Percentiles rank a stretch among this genome's conserved stretches.
These are phyloP conservation scores for Psittacara wagleri DNA, from an alignment of 2,113 vertebrate species.

Conservation along the genomic window DNA sequence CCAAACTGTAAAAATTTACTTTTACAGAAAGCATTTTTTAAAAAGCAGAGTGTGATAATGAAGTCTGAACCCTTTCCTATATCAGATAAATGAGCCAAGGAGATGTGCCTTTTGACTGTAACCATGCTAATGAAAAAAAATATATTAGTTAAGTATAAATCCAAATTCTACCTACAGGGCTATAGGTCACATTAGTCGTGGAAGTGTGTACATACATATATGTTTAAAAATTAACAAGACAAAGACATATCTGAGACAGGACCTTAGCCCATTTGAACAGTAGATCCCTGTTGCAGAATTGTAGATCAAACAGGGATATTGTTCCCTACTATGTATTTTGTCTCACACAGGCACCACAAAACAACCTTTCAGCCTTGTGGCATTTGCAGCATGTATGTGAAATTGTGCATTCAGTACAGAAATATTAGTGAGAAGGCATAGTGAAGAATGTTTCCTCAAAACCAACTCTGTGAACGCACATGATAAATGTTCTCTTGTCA, in stretches of 20 bases:
- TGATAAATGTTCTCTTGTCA: slow-evolving; percentile 11
- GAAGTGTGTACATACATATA: neutral
- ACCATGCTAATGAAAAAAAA: neutral
- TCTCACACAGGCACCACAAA: neutral
- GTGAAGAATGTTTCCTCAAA: neutral
- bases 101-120: neutral
- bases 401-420: neutral
- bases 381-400: neutral
- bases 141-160: neutral
- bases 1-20: neutral
- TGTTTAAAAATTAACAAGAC: neutral
- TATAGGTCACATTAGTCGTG: neutral
- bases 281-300: neutral
- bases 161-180: neutral
- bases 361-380: neutral
- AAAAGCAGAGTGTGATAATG: neutral
- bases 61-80: neutral
- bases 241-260: neutral
- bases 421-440: neutral
- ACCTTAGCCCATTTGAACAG: neutral
- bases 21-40: neutral
- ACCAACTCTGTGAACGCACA: neutral
- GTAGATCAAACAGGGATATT: neutral
- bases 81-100: neutral
- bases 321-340: neutral